These are phyloP conservation scores for Ormyrus pomaceus DNA, from an alignment of 2,888 invertebrate genomes.

Conservation along the genomic window DNA sequence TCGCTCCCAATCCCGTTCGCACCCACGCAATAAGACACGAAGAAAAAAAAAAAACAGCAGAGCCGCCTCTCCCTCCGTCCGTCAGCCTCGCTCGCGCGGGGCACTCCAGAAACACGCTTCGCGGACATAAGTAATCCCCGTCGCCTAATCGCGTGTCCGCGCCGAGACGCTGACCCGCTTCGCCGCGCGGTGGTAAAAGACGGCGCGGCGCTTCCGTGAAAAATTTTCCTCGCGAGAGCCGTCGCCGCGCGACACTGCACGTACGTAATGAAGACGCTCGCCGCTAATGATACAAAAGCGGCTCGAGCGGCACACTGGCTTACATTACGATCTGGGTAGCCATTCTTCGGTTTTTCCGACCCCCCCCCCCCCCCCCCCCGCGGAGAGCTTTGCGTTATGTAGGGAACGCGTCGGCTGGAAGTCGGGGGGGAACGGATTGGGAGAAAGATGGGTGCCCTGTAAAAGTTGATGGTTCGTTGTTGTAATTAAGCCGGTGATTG, in stretches of 20 bases:
- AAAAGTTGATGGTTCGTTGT: neutral
- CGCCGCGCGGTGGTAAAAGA: neutral
- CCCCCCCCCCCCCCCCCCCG: neutral
- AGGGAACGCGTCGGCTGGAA: conserved; percentile 5
- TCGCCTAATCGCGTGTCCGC: neutral
- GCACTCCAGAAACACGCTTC: no score
- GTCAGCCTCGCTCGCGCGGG: no score
- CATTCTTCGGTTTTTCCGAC: conserved; percentile 47
- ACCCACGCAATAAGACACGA: no score
- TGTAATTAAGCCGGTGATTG: neutral
- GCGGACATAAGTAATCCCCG: no score
- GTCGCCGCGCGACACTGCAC: neutral
- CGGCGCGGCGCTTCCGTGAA: neutral
- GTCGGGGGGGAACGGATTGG: neutral
- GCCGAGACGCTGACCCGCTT: conserved; percentile 22
- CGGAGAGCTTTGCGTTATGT: conserved; percentile 1
- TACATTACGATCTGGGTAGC: conserved; percentile 63
- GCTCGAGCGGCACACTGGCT: conserved; percentile 65
- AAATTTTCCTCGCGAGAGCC: neutral
- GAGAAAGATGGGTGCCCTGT: neutral
- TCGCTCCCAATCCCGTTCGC: no score
- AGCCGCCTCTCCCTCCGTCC: no score
- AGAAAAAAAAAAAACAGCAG: neutral
- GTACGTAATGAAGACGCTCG: conserved; percentile 33
- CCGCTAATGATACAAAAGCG: conserved; percentile 40